Percentiles rank a stretch among this genome's conserved stretches.
phyloP scores from a whole-genome alignment of 23 tunicate genomes.

The Phallusia fumigata region DNA sequence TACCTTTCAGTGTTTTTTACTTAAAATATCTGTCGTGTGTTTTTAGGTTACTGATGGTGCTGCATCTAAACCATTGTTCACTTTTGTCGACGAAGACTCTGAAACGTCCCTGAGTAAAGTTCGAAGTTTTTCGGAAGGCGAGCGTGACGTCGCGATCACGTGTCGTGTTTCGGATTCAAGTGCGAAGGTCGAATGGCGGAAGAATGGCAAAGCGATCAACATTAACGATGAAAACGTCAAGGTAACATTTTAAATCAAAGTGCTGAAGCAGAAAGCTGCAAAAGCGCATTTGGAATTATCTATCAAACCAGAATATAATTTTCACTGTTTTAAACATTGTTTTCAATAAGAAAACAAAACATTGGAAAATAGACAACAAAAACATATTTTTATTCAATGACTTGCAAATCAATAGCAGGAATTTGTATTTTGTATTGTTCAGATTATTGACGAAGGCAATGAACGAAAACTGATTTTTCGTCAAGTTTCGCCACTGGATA shows the following conservation, averaged over 20 bases:
- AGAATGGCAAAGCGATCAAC: constrained; percentile 24
- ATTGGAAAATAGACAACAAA: no score
- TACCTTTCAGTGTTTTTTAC: no score
- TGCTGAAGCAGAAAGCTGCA: neutral
- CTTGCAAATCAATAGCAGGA: no score
- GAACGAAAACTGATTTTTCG: neutral
- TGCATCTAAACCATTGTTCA: neutral
- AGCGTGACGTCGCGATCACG: constrained; percentile 16
- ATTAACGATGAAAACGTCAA: constrained; percentile 7
- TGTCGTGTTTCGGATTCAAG: constrained; percentile 27
- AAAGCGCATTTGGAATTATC: no score
- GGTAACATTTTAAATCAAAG: constrained; percentile 3
- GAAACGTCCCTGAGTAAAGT: neutral
- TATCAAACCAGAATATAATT: no score
- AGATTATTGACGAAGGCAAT: constrained; percentile 5
- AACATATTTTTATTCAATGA: no score
- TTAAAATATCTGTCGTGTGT: no score
- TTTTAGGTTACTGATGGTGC: constrained; percentile 1
- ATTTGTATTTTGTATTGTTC: neutral
- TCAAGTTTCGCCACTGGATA: neutral
- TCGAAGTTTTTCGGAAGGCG: constrained; percentile 32
- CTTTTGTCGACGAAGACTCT: neutral
- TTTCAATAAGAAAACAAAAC: no score
- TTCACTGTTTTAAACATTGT: no score
- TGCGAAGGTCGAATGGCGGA: constrained; percentile 24